phyloP scores from a whole-genome alignment of 2,113 vertebrate species.

The Carlito syrichta region DNA sequence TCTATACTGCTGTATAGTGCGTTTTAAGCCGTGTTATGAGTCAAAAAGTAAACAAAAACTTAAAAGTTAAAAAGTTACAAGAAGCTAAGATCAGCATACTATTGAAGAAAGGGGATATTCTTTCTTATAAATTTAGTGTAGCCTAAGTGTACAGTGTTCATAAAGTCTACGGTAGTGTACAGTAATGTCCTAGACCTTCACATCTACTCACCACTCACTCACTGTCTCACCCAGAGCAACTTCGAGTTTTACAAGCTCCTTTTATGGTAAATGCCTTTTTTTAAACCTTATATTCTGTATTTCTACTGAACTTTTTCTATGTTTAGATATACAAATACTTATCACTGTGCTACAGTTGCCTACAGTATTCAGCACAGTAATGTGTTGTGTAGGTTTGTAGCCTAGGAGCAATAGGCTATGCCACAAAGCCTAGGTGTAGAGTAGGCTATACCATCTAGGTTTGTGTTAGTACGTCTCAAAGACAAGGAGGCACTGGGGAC shows the following conservation, averaged over 20 bases:
- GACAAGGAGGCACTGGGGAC: neutral
- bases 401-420: neutral
- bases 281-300: neutral
- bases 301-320: neutral
- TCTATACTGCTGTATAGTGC: neutral
- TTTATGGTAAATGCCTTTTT: neutral
- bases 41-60: neutral
- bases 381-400: neutral
- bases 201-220: neutral
- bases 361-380: neutral
- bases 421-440: too few species aligned
- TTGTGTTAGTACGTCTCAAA: neutral
- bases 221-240: neutral
- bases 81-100: neutral
- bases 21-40: neutral
- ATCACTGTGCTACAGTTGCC: neutral
- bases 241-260: neutral
- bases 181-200: neutral
- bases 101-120: neutral
- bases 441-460: neutral
- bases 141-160: neutral
- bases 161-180: neutral
- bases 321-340: neutral
- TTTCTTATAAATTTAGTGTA: neutral
- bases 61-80: neutral